Base-by-base conservation (phyloP, 2,797 vertebrate genomes). In the Hybognathus amarus region DNA sequence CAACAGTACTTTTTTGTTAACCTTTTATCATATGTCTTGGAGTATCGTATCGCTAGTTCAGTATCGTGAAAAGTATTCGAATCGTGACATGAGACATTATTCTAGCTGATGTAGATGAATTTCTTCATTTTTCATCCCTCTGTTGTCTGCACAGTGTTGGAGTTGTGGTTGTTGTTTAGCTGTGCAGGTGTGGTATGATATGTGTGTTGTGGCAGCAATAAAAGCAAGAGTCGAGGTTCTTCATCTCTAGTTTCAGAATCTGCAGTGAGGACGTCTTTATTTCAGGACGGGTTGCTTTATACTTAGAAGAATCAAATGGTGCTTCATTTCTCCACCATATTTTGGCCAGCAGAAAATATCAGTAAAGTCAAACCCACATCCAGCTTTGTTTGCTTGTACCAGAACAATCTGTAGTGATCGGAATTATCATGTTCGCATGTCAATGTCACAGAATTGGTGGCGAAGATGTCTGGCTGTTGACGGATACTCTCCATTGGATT, bases 201-300 rank as follows among this genome's bases (percentile, higher is more conserved):
- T 82, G 87, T 87, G 83, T 80, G 77, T 90, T 7, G 86, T 83
- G 68, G 91, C 90, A 36, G n/a, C 92, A 93, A 83, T 88, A 92
- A 80, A 92, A 93, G n/a, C n/a, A 22, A 89, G 70, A 64, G 88
- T 90, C 0, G 87, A 86, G 87, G n/a, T n/a, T 91, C 83, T 1
- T 47, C 85, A 45, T 3, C 4, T 77, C 61, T 10, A 86, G 79
- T 0, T 1, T 85, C 8, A 1, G 30, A n/a, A 93, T 85, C 66
- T 38, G 59, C 66, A 93, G 87, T 17, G 77, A 83, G 40, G 87
- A 83, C 2, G 24, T 79, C 5, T 22, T 77, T 18, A 86, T 3
- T 36, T 85, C n/a, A 1, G 45, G 66, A 54, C 85, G 88, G 17
- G 24, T 40, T 18, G 90, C 83, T 0, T 0, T 40, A 4, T 86